phyloP scores from a whole-genome alignment of 2,888 invertebrate species.

The Stenchaetothrips biformis region DNA sequence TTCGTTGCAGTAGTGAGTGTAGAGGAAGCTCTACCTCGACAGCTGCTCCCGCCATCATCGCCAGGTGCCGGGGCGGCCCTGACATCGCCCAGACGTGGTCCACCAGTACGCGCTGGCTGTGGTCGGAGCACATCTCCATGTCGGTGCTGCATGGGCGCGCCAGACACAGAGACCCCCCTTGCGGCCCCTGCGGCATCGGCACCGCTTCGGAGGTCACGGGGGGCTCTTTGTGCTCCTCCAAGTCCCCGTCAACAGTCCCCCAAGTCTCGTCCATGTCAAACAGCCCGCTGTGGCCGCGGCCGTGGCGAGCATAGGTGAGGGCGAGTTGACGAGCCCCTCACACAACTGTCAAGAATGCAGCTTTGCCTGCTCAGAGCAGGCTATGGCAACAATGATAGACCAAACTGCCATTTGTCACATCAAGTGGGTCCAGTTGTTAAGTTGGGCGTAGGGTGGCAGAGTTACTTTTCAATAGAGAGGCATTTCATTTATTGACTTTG shows the following conservation, averaged over 20 bases:
- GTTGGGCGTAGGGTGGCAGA: not conserved
- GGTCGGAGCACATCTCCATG: not conserved
- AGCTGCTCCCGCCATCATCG: not conserved
- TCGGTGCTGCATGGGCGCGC: not conserved
- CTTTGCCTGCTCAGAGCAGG: not conserved
- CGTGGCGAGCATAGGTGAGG: not conserved
- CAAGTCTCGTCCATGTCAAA: not conserved
- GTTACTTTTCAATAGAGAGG: not conserved
- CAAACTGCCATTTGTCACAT: not conserved
- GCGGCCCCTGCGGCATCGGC: constrained; percentile 16
- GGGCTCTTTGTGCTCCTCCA: not conserved
- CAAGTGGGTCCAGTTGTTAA: not conserved
- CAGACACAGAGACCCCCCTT: not conserved
- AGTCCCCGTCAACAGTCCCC: not conserved
- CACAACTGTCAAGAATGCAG: not conserved
- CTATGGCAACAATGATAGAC: not conserved
- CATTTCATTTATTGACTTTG: not conserved
- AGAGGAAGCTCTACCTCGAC: not conserved
- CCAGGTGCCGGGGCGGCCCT: not conserved
- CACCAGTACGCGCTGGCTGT: not conserved
- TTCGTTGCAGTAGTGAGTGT: not conserved
- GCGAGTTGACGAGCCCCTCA: not conserved
- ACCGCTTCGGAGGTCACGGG: not conserved
- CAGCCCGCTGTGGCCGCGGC: not conserved
- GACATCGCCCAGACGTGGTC: constrained; percentile 13